phyloP scores from a whole-genome alignment of 2,113 vertebrate genomes.

The Pagrus major region DNA sequence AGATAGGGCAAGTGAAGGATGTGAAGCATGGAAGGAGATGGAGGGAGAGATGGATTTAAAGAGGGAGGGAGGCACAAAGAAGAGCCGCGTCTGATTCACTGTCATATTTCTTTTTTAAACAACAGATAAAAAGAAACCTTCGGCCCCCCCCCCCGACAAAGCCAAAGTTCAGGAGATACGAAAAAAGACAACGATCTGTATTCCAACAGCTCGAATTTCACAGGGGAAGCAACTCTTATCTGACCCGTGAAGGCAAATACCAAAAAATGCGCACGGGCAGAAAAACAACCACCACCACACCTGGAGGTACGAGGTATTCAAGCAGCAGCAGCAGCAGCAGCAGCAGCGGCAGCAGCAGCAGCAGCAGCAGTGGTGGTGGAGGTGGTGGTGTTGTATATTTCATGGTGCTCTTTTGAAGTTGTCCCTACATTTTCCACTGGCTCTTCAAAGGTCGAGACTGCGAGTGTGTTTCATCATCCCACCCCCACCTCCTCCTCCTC shows the following conservation, averaged over 20 bases:
- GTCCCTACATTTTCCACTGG: slow-evolving; percentile 69
- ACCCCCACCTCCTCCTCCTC: not conserved
- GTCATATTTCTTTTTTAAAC: slow-evolving; percentile 45
- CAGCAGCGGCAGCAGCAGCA: slow-evolving; percentile 30
- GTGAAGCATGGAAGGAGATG: slow-evolving; percentile 61
- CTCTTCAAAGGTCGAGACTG: slow-evolving; percentile 80
- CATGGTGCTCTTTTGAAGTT: slow-evolving; percentile 79
- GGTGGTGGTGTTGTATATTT: slow-evolving; percentile 72
- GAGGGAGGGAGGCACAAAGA: slow-evolving; percentile 44
- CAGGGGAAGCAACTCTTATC: slow-evolving; percentile 30
- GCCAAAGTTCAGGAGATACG: slow-evolving; percentile 59
- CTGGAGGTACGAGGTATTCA: slow-evolving; percentile 50
- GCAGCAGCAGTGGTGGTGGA: not conserved
- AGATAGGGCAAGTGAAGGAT: slow-evolving; percentile 69
- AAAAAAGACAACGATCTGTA: slow-evolving; percentile 47
- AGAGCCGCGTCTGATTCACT: slow-evolving; percentile 47
- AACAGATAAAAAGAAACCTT: slow-evolving; percentile 44
- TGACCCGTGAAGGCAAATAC: slow-evolving; percentile 43
- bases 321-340: slow-evolving; percentile 42
- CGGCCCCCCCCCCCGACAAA: slow-evolving; percentile 8
- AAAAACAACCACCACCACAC: slow-evolving; percentile 55
- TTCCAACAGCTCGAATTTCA: slow-evolving; percentile 39
- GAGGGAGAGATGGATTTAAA: slow-evolving; percentile 57
- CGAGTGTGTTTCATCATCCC: slow-evolving; percentile 69
- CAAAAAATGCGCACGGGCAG: slow-evolving; percentile 49